These are phyloP conservation scores for Ommatoiulus sabulosus DNA, from an alignment of 2,888 invertebrate genomes.

Conservation along the genomic window DNA sequence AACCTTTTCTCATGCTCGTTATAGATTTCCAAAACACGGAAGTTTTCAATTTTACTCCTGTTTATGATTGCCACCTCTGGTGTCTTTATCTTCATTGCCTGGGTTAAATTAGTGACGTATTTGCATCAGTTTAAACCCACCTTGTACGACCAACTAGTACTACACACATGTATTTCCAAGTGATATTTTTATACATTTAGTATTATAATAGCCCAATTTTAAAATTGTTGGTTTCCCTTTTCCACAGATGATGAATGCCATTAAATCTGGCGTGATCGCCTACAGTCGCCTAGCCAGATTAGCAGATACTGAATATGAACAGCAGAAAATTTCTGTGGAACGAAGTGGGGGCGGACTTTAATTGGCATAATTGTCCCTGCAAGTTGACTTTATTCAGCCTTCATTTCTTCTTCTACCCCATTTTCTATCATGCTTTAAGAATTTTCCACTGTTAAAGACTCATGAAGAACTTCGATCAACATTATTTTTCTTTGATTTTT, in stretches of 20 bases:
- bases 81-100: not conserved
- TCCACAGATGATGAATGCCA: conserved; percentile 96
- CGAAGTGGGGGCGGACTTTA: conserved; percentile 96
- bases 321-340: conserved; percentile 81
- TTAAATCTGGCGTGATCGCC: conserved; percentile 95
- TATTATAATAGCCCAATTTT: no score
- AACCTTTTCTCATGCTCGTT: not conserved
- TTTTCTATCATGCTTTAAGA: not conserved
- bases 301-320: conserved; percentile 90
- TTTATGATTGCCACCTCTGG: not conserved
- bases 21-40: not conserved
- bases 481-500: not conserved
- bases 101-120: not conserved
- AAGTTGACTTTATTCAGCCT: not conserved
- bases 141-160: not conserved
- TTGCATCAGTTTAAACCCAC: conserved; percentile 16
- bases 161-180: not conserved
- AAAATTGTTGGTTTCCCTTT: conserved; percentile 61
- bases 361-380: not conserved
- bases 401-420: not conserved
- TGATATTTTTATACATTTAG: not conserved
- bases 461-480: not conserved
- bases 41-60: not conserved
- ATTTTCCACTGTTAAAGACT: not conserved
- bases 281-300: conserved; percentile 95